Evolutionary conservation across 2,113 vertebrate genomes (phyloP).

Genomic region (Perccottus glenii): DNA sequence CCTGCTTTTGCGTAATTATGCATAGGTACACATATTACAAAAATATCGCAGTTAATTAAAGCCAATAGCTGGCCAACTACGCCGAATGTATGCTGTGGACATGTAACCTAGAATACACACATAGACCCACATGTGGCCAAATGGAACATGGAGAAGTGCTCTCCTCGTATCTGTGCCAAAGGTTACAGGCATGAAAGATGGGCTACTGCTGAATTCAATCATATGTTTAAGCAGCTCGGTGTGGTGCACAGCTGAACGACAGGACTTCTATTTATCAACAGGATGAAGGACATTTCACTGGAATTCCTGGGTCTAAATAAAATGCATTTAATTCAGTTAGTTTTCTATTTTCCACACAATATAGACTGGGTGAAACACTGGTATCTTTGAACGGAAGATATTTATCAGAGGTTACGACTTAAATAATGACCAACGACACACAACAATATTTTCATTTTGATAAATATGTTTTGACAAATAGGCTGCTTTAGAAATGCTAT

Average conservation of each 20-base stretch:
- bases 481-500: too few relatives aligned
- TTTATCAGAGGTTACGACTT: too few relatives aligned
- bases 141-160: constrained; percentile 41
- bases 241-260: constrained; percentile 21
- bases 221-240: constrained; percentile 36
- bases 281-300: background rate
- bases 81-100: background rate
- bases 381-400: too few relatives aligned
- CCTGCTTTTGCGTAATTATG: background rate
- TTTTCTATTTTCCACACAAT: too few relatives aligned
- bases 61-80: background rate
- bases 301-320: background rate
- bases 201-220: constrained; percentile 30
- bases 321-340: background rate
- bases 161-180: constrained; percentile 70
- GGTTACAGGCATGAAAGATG: constrained; percentile 56
- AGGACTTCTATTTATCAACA: constrained; percentile 6
- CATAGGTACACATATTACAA: too few relatives aligned
- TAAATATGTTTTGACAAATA: too few relatives aligned
- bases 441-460: too few relatives aligned
- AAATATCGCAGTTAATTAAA: background rate
- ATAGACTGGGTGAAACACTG: too few relatives aligned
- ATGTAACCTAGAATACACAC: background rate
- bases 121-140: constrained; percentile 15
- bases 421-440: too few relatives aligned